Percentiles rank a stretch among this genome's conserved stretches.
These are phyloP conservation scores for Heteromyza rotundicornis DNA, from an alignment of 2,888 invertebrate species.

Conservation along the genomic window DNA sequence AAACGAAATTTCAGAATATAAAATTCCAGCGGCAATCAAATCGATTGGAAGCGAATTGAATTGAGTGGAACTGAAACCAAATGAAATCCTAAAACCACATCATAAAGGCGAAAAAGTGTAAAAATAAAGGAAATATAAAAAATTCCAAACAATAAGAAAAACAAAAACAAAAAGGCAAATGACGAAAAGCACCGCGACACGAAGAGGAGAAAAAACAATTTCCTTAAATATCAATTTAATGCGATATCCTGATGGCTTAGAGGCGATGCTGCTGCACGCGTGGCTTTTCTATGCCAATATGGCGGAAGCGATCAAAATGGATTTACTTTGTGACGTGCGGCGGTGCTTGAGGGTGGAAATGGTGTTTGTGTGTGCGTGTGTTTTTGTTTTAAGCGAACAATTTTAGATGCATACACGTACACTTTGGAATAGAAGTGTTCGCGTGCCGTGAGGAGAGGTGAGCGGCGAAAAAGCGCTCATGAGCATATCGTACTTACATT, in stretches of 20 bases:
- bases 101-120: background rate
- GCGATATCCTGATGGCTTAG: background rate
- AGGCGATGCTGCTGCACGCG: background rate
- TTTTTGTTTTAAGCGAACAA: no score
- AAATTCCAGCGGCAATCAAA: no score
- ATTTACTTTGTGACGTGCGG: background rate
- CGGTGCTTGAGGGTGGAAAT: no score
- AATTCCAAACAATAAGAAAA: background rate
- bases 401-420: no score
- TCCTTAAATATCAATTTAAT: constrained; percentile 6
- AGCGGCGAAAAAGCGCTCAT: no score
- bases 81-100: no score
- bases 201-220: background rate
- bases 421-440: background rate
- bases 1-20: no score
- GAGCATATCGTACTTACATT: constrained; percentile 68
- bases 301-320: background rate
- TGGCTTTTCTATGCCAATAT: no score
- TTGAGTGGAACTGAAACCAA: no score
- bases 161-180: background rate
- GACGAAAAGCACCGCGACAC: background rate
- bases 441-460: no score
- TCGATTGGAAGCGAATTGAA: no score
- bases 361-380: no score
- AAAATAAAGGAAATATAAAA: background rate